Evolutionary conservation across 2,888 invertebrate genomes (phyloP), one percentile per base, ranked within the genome.

Genomic region (Drosophila lutescens): DNA sequence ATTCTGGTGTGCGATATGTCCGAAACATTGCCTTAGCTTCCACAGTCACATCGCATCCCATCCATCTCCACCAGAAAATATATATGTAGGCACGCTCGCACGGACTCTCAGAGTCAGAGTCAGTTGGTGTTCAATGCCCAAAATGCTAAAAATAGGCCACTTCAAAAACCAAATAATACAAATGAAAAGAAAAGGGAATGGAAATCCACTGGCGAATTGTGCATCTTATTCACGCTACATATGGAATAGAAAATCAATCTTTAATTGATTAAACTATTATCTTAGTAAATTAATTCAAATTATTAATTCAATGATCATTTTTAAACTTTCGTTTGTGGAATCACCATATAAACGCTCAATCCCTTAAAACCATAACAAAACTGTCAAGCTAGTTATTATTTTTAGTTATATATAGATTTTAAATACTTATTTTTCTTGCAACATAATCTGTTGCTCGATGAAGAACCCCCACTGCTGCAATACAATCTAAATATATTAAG

Each of bases 1-100:
- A 59, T 83, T 81, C 80, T 85, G 67, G 69, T 73, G 76, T 56
- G 66, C 75, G 20, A 71, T 55, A 57, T 54, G 70, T 60, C 44
- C 57, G 36, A 50, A 66, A 55, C 34, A 72, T 40, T 46, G 44
- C 61, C 58, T 38, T 30, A 47, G 36, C 23, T 40, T 49, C 51
- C 55, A 61, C 36, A 56, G 20, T 26, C 32, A 36, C 36, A 38
- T 26, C 63, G 41, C 50, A 62, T 61, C 60, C 38, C 61, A 60
- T 63, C 62, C 34, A 65, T 63, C 62, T 63, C 62, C 62, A 49
- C 62, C 50, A 62, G n/a, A 63, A 20, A 3, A 34, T 12, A 34
- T 12, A 34, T 13, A 34, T 34, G 8, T 32, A 43, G 17, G 23
- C 17, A 17, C 23, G 13, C 32, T 49, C 32, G 32, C 49, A 46